phyloP scores from a whole-genome alignment of 2,797 vertebrate genomes.

The Protonibea diacanthus region DNA sequence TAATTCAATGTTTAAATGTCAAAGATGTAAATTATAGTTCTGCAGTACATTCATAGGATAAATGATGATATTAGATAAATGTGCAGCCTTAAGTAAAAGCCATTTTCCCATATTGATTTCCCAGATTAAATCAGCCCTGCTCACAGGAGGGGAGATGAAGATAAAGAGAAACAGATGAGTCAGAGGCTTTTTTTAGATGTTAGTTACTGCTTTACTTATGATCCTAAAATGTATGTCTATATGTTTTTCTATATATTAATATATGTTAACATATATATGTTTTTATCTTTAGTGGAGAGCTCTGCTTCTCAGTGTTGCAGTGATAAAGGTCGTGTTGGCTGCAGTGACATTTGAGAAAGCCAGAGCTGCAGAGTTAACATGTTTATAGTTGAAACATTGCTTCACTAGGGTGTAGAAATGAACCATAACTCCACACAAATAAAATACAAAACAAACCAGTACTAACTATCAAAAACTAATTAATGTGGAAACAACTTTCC shows the following conservation, averaged over 20 bases:
- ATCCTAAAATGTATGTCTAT: neutral
- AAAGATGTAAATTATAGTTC: neutral
- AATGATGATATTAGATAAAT: neutral
- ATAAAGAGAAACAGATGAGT: conserved; percentile 22
- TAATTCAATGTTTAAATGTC: neutral
- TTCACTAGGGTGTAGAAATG: neutral
- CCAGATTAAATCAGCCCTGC: conserved; percentile 31
- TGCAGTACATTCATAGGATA: neutral
- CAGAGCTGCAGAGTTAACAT: conserved; percentile 13
- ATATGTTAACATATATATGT: too few species aligned
- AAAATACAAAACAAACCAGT: neutral
- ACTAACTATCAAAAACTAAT: too few species aligned
- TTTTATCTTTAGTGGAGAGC: conserved; percentile 26
- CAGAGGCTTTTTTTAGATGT: conserved; percentile 43
- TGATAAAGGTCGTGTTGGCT: conserved; percentile 19
- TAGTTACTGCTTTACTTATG: too few species aligned
- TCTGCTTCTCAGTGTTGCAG: neutral
- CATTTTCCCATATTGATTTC: conserved; percentile 46
- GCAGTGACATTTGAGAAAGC: conserved; percentile 4
- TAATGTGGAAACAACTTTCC: too few species aligned
- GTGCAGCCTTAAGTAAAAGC: conserved; percentile 33
- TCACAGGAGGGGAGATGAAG: neutral
- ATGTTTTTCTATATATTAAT: too few species aligned
- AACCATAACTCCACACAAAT: neutral
- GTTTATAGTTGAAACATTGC: neutral